Evolutionary conservation across 2,113 vertebrate genomes (phyloP).

Genomic region (Campylomormyrus numenius): DNA sequence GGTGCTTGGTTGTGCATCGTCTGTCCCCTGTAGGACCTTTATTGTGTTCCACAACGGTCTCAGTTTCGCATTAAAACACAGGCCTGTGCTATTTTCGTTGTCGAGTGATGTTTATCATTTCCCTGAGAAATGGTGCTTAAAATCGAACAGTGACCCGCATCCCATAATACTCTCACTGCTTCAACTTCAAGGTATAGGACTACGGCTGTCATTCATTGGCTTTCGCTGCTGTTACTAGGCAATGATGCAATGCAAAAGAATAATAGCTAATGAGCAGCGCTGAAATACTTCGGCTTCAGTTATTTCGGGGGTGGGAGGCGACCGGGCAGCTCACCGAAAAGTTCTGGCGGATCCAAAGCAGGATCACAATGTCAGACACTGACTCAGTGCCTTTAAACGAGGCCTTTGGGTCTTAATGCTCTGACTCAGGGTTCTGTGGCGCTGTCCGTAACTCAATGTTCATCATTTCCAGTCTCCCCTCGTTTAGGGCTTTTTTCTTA

Average conservation of each 20-base stretch:
- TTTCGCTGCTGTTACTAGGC: background rate
- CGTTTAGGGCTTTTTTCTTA: background rate
- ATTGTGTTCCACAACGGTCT: background rate
- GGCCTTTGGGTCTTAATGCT: background rate
- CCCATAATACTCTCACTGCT: background rate
- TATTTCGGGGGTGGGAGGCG: background rate
- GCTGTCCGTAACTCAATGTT: background rate
- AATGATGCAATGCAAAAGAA: background rate
- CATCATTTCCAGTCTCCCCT: background rate
- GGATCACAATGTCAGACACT: background rate
- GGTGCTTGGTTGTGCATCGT: background rate
- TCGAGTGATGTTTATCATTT: background rate
- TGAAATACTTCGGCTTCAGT: background rate
- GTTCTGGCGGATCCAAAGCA: background rate
- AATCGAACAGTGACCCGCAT: background rate
- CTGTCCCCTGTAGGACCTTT: background rate
- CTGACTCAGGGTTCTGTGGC: background rate
- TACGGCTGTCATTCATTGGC: background rate
- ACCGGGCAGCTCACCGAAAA: background rate
- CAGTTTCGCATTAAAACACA: background rate
- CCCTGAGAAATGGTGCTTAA: background rate
- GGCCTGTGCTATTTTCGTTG: background rate
- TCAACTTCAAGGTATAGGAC: background rate
- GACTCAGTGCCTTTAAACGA: background rate
- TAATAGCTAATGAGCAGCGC: background rate